Conservation (phyloP, 2,113 vertebrate species). For the Pseudorasbora parva region DNA sequence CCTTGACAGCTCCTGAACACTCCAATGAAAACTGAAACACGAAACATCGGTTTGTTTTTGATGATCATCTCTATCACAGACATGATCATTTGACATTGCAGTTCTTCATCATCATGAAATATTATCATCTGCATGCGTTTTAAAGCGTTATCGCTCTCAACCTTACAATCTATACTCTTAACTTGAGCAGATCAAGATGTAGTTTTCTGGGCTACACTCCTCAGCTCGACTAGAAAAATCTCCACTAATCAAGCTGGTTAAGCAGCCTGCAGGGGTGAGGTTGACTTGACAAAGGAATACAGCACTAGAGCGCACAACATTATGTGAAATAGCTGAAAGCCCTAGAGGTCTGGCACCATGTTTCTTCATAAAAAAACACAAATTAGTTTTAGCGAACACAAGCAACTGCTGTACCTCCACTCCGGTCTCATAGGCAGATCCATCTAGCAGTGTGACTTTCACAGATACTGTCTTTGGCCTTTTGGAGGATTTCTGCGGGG, state of each 20-base stretch:
- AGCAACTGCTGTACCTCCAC: slow-evolving; percentile 83
- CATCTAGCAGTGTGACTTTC: slow-evolving; percentile 91
- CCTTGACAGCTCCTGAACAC: too few species aligned
- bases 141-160: too few species aligned
- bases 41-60: too few species aligned
- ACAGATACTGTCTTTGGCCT: slow-evolving; percentile 89
- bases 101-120: too few species aligned
- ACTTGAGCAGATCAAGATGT: background rate
- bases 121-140: too few species aligned
- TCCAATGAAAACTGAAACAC: too few species aligned
- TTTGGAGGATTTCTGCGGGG: slow-evolving; percentile 91
- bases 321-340: background rate
- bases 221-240: background rate
- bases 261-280: background rate
- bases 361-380: slow-evolving; percentile 14
- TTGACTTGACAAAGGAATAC: background rate
- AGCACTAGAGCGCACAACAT: background rate
- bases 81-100: too few species aligned
- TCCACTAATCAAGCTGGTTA: background rate
- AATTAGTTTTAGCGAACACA: background rate
- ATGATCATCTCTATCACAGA: too few species aligned
- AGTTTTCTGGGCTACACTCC: background rate
- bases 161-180: too few species aligned
- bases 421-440: slow-evolving; percentile 88
- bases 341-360: background rate